phyloP scores from a whole-genome alignment of 2,888 invertebrate species.

The Watsonalla cultraria region DNA sequence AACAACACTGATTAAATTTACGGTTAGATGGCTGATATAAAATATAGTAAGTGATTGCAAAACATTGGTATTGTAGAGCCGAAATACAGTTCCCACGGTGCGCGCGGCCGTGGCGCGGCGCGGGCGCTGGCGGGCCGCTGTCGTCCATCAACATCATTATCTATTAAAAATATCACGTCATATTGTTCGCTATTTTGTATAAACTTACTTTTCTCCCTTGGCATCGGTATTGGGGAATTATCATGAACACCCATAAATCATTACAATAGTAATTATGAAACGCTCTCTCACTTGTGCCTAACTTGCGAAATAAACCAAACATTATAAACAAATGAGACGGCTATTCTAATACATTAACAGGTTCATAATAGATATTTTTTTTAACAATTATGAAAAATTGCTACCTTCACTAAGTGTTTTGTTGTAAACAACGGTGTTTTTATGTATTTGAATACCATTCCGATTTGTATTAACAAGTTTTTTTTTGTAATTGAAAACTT shows the following conservation, averaged over 20 bases:
- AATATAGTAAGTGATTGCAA: slow-evolving; percentile 63
- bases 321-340: slow-evolving; percentile 24
- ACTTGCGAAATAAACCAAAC: slow-evolving; percentile 31
- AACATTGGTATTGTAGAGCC: slow-evolving; percentile 58
- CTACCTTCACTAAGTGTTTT: too few relatives aligned
- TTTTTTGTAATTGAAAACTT: too few relatives aligned
- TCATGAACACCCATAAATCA: slow-evolving; percentile 71
- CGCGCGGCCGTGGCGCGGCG: slow-evolving; percentile 40
- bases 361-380: too few relatives aligned
- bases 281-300: slow-evolving; percentile 26
- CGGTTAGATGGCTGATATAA: slow-evolving; percentile 38
- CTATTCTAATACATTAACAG: slow-evolving; percentile 2
- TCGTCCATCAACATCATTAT: slow-evolving; percentile 77
- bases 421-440: too few relatives aligned
- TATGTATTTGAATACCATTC: too few relatives aligned
- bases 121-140: slow-evolving; percentile 43
- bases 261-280: slow-evolving; percentile 64
- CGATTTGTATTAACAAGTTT: too few relatives aligned
- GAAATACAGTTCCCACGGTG: slow-evolving; percentile 74
- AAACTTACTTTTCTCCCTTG: slow-evolving; percentile 64
- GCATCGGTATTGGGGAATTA: slow-evolving; percentile 52
- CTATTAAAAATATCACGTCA: slow-evolving; percentile 78
- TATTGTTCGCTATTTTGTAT: slow-evolving; percentile 75
- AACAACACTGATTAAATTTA: slow-evolving; percentile 32
- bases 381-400: too few relatives aligned